A percentile compares a stretch with the other conserved stretches of the same genome.
phyloP scores from a whole-genome alignment of 2,797 vertebrate genomes.

The Diglossa cyanea region DNA sequence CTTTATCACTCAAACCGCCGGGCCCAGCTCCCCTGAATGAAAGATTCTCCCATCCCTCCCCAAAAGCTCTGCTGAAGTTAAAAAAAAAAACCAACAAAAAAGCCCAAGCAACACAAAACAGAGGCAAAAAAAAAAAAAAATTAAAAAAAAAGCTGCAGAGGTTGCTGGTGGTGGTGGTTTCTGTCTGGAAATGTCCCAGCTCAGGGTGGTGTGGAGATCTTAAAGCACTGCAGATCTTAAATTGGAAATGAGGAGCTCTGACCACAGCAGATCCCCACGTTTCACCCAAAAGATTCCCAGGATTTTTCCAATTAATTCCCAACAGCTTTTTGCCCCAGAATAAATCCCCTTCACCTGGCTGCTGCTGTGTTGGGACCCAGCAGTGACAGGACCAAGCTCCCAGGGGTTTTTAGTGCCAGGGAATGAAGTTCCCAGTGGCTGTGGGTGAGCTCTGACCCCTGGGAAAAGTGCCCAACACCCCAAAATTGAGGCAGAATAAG shows the following conservation, averaged over 20 bases:
- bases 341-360: rapidly evolving
- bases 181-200: not conserved
- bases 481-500: rapidly evolving
- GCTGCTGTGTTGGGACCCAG: rapidly evolving
- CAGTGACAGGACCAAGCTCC: rapidly evolving
- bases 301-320: not conserved
- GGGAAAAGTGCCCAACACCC: not conserved
- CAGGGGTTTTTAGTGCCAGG: not conserved
- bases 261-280: rapidly evolving
- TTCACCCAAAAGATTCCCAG: not conserved
- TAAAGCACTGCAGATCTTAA: not conserved
- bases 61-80: not conserved
- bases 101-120: no score
- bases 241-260: not conserved
- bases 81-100: not conserved
- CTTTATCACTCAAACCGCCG: not conserved
- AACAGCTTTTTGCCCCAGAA: rapidly evolving
- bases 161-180: not conserved
- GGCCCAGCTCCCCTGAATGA: not conserved
- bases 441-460: rapidly evolving
- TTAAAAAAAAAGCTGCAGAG: not conserved
- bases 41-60: not conserved
- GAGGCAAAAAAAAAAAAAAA: not conserved
- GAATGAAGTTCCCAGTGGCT: not conserved
- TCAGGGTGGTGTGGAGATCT: not conserved